Evolutionary conservation across 1,140 invertebrate genomes (phyloP).

Genomic region (Heliconius eleuchia): DNA sequence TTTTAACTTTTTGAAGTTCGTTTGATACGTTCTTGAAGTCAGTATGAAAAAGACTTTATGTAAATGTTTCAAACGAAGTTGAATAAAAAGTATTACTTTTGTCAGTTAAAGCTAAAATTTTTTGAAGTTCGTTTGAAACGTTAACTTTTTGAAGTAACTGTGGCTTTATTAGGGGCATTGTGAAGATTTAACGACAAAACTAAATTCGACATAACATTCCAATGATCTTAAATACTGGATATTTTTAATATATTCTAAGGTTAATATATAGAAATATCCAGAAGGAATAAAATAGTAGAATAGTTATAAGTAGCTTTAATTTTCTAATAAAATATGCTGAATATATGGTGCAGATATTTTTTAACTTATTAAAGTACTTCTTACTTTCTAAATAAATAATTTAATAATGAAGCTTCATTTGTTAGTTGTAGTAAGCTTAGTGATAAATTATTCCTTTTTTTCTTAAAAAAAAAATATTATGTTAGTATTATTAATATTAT

Average conservation of each 20-base stretch:
- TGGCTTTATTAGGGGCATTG: background rate
- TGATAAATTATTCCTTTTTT: constrained; percentile 15
- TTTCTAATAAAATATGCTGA: constrained; percentile 44
- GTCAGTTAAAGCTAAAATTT: background rate
- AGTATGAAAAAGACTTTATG: background rate
- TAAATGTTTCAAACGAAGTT: too few relatives aligned
- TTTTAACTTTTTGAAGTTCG: background rate
- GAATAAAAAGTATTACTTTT: background rate
- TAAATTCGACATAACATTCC: constrained; percentile 30
- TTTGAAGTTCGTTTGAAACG: too few relatives aligned
- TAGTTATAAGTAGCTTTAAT: constrained; percentile 37
- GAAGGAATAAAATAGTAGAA: constrained; percentile 18
- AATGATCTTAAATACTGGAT: constrained; percentile 50
- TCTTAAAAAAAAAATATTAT: background rate
- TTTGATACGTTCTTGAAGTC: background rate
- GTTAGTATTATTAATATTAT: too few relatives aligned
- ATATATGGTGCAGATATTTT: constrained; percentile 44
- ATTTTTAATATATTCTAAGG: constrained; percentile 38
- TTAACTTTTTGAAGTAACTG: background rate
- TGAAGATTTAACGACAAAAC: constrained; percentile 1
- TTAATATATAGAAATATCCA: constrained; percentile 38
- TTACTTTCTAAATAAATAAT: background rate
- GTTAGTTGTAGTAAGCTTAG: background rate
- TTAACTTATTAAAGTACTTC: constrained; percentile 34
- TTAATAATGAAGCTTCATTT: background rate